Evolutionary conservation across 1,140 invertebrate species (phyloP).

Genomic region (Bombus waltoni): DNA sequence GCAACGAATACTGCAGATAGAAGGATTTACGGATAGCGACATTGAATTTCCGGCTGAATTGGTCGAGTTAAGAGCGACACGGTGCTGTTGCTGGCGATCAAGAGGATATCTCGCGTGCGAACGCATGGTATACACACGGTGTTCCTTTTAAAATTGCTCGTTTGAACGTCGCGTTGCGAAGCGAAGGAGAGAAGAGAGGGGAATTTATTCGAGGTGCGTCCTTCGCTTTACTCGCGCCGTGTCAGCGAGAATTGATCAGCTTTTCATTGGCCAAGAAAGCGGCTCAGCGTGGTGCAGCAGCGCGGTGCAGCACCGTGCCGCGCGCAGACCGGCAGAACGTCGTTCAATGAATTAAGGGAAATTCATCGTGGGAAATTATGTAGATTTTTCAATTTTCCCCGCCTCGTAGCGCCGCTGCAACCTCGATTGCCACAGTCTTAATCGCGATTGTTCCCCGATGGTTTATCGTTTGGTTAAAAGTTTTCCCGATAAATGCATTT

Average conservation of each 20-base stretch:
- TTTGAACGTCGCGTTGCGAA: background rate
- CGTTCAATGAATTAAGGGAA: constrained; percentile 17
- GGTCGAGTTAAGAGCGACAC: background rate
- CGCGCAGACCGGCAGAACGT: background rate
- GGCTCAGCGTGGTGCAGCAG: background rate
- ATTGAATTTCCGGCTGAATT: constrained; percentile 16
- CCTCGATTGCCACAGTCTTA: background rate
- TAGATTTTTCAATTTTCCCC: constrained; percentile 15
- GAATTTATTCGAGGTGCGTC: constrained; percentile 6
- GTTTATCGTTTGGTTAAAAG: constrained; percentile 9
- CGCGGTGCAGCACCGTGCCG: background rate
- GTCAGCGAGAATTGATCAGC: constrained; percentile 32
- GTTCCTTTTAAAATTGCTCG: background rate
- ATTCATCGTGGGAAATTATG: constrained; percentile 26
- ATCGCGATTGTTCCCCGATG: background rate
- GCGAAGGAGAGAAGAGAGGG: background rate
- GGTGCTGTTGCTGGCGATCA: background rate
- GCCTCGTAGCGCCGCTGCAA: background rate
- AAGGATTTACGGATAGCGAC: no score
- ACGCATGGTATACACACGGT: background rate
- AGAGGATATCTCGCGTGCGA: background rate
- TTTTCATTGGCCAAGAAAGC: constrained; percentile 18
- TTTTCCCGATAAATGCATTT: background rate
- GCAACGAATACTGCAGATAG: no score
- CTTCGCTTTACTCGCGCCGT: background rate